These are phyloP conservation scores for Neria commutata DNA, from an alignment of 2,888 invertebrate species.

Conservation along the genomic window DNA sequence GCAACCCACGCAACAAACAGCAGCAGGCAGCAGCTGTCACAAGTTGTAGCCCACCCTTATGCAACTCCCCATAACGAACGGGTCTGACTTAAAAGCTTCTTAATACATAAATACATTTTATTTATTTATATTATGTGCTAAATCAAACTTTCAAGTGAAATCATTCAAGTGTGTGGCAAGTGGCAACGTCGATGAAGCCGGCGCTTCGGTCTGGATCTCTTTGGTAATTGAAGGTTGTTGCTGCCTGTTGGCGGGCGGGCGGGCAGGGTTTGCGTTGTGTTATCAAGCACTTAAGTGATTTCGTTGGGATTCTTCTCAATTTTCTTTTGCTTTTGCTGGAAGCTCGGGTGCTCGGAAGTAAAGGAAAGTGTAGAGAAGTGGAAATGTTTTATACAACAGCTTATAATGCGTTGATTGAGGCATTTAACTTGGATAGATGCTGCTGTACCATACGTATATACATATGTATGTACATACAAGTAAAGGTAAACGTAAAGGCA, in stretches of 20 bases:
- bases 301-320: slow-evolving; percentile 32
- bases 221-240: slow-evolving; percentile 26
- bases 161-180: slow-evolving; percentile 40
- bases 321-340: slow-evolving; percentile 31
- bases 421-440: slow-evolving; percentile 25
- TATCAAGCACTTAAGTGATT: slow-evolving; percentile 40
- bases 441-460: no score
- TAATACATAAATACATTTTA: slow-evolving; percentile 51
- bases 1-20: neutral
- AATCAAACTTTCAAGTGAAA: slow-evolving; percentile 49
- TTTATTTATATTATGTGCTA: slow-evolving; percentile 52
- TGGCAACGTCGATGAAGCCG: slow-evolving; percentile 17
- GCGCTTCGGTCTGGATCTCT: neutral
- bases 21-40: slow-evolving; percentile 14
- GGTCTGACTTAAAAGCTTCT: slow-evolving; percentile 50
- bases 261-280: slow-evolving; percentile 19
- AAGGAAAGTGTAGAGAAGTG: neutral
- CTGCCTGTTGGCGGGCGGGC: no score
- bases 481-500: no score
- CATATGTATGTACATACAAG: no score
- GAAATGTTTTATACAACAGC: slow-evolving; percentile 21
- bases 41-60: neutral
- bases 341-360: no score
- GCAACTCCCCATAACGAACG: neutral
- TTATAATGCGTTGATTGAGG: slow-evolving; percentile 26